Evolutionary conservation across 37 sponge, comb jelly and placozoan species (phyloP).

Genomic region (Eunapius fragilis): DNA sequence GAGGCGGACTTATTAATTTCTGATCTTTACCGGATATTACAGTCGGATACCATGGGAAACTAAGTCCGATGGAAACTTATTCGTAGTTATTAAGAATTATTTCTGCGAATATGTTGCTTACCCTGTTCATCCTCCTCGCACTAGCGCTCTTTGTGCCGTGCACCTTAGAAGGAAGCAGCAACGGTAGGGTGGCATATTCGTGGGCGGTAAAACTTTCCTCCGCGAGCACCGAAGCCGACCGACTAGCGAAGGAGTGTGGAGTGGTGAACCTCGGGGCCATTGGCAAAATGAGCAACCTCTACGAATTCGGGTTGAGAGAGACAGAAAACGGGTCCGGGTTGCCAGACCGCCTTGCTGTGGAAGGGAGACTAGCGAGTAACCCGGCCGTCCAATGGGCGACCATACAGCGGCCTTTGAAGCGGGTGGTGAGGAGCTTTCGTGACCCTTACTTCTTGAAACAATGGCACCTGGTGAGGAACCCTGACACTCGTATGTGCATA

Average conservation of each 20-base stretch:
- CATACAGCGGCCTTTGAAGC: constrained; percentile 5
- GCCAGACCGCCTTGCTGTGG: background rate
- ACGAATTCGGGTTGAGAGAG: background rate
- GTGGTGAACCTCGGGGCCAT: constrained; percentile 14
- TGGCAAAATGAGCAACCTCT: constrained; percentile 11
- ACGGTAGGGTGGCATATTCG: too few species aligned
- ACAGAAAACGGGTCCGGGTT: background rate
- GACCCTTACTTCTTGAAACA: constrained; percentile 57
- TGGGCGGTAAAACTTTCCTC: too few species aligned
- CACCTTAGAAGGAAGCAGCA: too few species aligned
- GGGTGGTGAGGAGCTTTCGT: constrained; percentile 34
- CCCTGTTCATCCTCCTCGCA: too few species aligned
- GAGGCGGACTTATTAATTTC: too few species aligned
- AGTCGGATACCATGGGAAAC: too few species aligned
- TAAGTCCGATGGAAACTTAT: too few species aligned
- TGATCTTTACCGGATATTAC: too few species aligned
- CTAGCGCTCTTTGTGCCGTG: too few species aligned
- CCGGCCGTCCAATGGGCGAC: constrained; percentile 29
- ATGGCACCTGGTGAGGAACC: constrained; percentile 73
- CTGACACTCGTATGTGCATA: background rate
- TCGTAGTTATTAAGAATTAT: too few species aligned
- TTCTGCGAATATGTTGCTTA: too few species aligned
- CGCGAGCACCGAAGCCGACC: background rate
- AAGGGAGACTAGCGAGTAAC: constrained; percentile 7
- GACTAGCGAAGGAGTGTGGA: constrained; percentile 10